A percentile compares a stretch with the other conserved stretches of the same genome.
Conservation (phyloP, 92 coral and sea anemone genomes). For the Palythoa grandis region DNA sequence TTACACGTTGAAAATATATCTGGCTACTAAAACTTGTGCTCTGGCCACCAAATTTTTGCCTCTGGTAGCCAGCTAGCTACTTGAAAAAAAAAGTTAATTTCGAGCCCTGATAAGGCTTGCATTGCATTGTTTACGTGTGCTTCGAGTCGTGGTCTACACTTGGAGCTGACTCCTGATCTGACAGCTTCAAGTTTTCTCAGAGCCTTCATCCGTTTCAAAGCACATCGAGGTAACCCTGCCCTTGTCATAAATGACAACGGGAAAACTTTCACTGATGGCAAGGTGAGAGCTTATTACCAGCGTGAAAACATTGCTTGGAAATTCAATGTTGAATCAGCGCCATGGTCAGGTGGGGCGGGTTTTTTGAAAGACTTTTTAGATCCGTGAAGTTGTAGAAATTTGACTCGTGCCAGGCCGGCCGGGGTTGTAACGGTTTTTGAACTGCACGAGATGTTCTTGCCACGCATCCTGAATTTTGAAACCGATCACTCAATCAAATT, state of each 20-base stretch:
- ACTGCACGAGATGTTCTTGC: too few relatives aligned
- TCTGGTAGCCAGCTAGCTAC: too few relatives aligned
- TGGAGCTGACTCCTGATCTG: conserved; percentile 53
- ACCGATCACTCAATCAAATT: too few relatives aligned
- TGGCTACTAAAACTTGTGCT: too few relatives aligned
- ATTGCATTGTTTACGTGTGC: conserved; percentile 58
- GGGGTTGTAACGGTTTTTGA: too few relatives aligned
- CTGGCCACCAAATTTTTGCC: too few relatives aligned
- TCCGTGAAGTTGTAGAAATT: conserved; percentile 42
- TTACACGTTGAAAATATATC: too few relatives aligned
- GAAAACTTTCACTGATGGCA: conserved; percentile 51
- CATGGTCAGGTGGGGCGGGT: conserved; percentile 55
- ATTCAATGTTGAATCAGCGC: conserved; percentile 50
- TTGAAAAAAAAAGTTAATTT: too few relatives aligned
- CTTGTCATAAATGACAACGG: conserved; percentile 60
- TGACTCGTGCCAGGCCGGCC: too few relatives aligned
- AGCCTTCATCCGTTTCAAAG: conserved; percentile 41
- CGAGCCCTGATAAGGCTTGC: conserved; percentile 28
- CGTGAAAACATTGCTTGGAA: conserved; percentile 42
- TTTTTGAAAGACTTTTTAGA: conserved; percentile 40
- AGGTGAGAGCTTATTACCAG: conserved; percentile 29
- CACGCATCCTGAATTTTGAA: too few relatives aligned
- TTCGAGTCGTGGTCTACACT: conserved; percentile 47
- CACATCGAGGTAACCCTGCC: conserved; percentile 52
- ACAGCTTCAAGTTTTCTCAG: conserved; percentile 42